A percentile compares a stretch with the other conserved stretches of the same genome.
These are phyloP conservation scores for Caenorhabditis briggsae DNA, from an alignment of 1,140 invertebrate species.

Conservation along the genomic window DNA sequence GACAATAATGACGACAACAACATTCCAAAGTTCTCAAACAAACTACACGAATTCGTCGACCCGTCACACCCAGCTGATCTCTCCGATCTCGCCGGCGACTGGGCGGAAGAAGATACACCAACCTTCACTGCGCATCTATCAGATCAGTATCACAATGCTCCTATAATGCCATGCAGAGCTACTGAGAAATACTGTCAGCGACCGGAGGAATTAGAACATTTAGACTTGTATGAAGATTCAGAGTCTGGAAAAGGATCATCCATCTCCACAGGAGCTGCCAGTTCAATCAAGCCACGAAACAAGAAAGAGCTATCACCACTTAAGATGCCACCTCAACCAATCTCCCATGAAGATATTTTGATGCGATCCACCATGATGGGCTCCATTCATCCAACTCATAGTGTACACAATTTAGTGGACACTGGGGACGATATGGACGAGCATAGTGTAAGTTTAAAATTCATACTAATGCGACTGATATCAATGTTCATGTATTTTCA, in stretches of 20 bases:
- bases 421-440: conserved; percentile 50
- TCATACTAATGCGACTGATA: background rate
- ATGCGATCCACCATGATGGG: conserved; percentile 56
- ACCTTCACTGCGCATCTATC: background rate
- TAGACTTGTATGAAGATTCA: background rate
- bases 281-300: background rate
- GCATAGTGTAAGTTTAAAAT: conserved; percentile 23
- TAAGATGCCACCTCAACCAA: conserved; percentile 37
- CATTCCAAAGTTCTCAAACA: background rate
- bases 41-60: background rate
- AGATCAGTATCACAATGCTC: background rate
- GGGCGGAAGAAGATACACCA: background rate
- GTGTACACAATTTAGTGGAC: conserved; percentile 45
- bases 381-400: conserved; percentile 54
- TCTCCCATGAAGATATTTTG: conserved; percentile 47
- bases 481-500: background rate
- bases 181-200: background rate
- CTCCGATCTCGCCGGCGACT: conserved; percentile 24
- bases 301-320: conserved; percentile 23
- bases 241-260: background rate
- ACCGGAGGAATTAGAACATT: background rate
- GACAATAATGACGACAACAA: background rate
- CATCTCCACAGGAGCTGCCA: background rate
- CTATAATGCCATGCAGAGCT: too few species aligned
- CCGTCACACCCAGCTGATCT: background rate